phyloP scores from a whole-genome alignment of 1,140 invertebrate species.

The Temnothorax nylanderi region DNA sequence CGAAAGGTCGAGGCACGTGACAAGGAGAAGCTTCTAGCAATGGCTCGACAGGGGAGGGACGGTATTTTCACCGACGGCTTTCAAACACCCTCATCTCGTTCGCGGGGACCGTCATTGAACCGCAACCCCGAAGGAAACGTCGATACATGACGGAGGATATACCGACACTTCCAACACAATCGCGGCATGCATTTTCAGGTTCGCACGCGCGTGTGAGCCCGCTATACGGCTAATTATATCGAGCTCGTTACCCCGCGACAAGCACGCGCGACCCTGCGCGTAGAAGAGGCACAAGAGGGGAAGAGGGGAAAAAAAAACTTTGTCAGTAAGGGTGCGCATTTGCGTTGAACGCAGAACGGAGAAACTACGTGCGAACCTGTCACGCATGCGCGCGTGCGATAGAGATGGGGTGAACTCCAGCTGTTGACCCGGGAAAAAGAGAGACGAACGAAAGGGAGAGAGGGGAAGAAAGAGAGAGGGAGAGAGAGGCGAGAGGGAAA shows the following conservation, averaged over 20 bases:
- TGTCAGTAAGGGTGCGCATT: constrained; percentile 4
- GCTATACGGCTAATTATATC: constrained; percentile 81
- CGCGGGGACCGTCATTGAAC: constrained; percentile 29
- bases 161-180: constrained; percentile 78
- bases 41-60: neutral
- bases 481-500: too few relatives aligned
- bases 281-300: neutral
- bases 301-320: neutral
- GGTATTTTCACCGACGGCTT: neutral
- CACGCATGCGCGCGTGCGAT: constrained; percentile 30
- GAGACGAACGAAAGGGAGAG: neutral
- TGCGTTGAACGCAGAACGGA: neutral
- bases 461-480: neutral
- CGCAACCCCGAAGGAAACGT: constrained; percentile 76
- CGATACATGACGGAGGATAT: constrained; percentile 74
- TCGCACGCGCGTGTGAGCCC: constrained; percentile 80
- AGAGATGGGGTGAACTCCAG: constrained; percentile 9
- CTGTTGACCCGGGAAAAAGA: constrained; percentile 25
- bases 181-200: constrained; percentile 79
- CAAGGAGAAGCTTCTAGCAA: constrained; percentile 38
- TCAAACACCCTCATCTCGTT: constrained; percentile 38
- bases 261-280: constrained; percentile 36
- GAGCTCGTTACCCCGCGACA: constrained; percentile 63
- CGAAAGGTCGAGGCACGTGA: constrained; percentile 16
- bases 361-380: neutral